Percentiles rank a stretch among this genome's conserved stretches.
These are phyloP conservation scores for Amyelois transitella DNA, from an alignment of 1,140 invertebrate species.

Conservation along the genomic window DNA sequence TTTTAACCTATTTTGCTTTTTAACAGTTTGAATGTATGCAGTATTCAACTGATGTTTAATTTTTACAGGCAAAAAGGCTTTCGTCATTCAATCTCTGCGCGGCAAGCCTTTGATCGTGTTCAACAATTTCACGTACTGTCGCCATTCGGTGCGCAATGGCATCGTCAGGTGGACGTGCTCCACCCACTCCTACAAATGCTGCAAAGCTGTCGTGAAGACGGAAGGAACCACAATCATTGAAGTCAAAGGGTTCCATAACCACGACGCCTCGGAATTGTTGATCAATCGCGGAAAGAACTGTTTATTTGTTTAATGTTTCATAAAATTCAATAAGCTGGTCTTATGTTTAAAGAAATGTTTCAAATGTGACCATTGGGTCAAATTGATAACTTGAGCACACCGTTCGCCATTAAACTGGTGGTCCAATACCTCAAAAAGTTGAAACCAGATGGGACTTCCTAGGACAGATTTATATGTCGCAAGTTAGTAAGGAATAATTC, in stretches of 20 bases:
- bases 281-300: slow-evolving; percentile 34
- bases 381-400: too few relatives aligned
- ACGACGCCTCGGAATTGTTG: slow-evolving; percentile 43
- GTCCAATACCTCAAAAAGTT: too few relatives aligned
- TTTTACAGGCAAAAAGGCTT: slow-evolving; percentile 19
- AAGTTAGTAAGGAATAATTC: too few relatives aligned
- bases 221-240: slow-evolving; percentile 38
- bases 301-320: too few relatives aligned
- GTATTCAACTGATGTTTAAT: not conserved
- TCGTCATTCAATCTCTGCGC: slow-evolving; percentile 45
- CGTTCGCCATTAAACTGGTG: too few relatives aligned
- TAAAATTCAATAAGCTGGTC: too few relatives aligned
- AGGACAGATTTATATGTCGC: too few relatives aligned
- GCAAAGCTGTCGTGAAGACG: slow-evolving; percentile 58
- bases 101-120: slow-evolving; percentile 56
- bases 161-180: slow-evolving; percentile 56
- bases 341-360: too few relatives aligned
- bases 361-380: too few relatives aligned
- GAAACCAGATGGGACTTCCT: too few relatives aligned
- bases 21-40: not conserved
- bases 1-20: not conserved
- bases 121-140: slow-evolving; percentile 53
- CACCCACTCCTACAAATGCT: slow-evolving; percentile 59
- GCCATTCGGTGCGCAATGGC: slow-evolving; percentile 42
- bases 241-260: slow-evolving; percentile 53